phyloP scores from a whole-genome alignment of 1,140 invertebrate genomes.

The Ceratina japonica region DNA sequence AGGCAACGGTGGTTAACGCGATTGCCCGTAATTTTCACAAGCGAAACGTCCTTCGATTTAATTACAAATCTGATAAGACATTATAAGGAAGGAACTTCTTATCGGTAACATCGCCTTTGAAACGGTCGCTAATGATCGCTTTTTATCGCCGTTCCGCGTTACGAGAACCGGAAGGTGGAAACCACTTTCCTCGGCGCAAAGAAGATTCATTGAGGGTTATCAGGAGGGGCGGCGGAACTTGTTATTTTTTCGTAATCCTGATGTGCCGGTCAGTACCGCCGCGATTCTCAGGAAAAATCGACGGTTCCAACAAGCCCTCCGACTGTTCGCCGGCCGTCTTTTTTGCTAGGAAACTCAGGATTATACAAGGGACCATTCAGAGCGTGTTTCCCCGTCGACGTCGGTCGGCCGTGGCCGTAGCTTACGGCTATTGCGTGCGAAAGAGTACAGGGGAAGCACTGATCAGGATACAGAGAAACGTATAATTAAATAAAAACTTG shows the following conservation, averaged over 20 bases:
- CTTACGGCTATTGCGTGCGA: constrained; percentile 36
- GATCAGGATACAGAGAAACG: background rate
- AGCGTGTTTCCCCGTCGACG: constrained; percentile 33
- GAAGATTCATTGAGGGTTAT: constrained; percentile 8
- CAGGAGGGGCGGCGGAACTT: background rate
- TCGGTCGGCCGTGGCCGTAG: constrained; percentile 2
- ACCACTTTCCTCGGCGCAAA: background rate
- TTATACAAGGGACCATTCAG: constrained; percentile 48
- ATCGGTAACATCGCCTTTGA: constrained; percentile 1
- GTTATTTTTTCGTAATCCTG: background rate
- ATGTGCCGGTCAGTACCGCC: background rate
- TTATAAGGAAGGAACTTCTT: constrained; percentile 12
- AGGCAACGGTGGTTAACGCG: background rate
- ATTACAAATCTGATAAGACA: constrained; percentile 8
- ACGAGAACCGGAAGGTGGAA: background rate
- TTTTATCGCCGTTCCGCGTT: constrained; percentile 3
- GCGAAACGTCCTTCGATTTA: constrained; percentile 14
- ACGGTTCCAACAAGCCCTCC: background rate
- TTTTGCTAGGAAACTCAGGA: background rate
- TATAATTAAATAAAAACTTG: background rate
- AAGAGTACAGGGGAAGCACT: background rate
- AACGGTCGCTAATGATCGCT: background rate
- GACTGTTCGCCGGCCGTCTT: background rate
- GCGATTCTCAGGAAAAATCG: background rate
- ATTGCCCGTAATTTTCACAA: background rate